Evolutionary conservation across 2,113 vertebrate species (phyloP).

Genomic region (Pterocles burchelli): DNA sequence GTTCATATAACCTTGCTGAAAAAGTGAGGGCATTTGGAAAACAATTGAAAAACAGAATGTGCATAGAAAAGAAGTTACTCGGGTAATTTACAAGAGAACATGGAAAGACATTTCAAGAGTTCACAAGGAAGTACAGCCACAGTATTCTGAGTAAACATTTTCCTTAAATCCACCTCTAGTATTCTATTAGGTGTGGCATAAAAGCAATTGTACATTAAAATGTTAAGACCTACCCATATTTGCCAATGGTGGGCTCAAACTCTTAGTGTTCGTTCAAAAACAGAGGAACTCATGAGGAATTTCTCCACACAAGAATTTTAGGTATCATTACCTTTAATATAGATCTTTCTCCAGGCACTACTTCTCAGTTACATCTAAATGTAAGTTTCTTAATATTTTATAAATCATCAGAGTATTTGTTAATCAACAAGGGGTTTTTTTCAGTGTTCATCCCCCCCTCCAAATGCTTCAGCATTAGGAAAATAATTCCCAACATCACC

Average conservation of each 20-base stretch:
- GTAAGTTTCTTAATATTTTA: neutral
- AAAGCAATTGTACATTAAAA: neutral
- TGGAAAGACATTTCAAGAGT: neutral
- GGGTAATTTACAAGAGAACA: neutral
- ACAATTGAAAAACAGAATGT: neutral
- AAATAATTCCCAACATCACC: neutral
- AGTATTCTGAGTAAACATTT: neutral
- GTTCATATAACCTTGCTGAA: neutral
- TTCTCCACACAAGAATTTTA: neutral
- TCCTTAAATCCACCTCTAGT: neutral
- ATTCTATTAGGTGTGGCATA: neutral
- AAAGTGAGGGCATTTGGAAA: neutral
- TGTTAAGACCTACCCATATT: neutral
- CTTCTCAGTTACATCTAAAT: neutral
- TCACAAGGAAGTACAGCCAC: conserved; percentile 14
- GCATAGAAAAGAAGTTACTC: neutral
- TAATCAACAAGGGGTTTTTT: neutral
- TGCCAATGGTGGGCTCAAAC: neutral
- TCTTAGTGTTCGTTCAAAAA: neutral
- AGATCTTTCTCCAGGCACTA: neutral
- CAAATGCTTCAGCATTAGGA: neutral
- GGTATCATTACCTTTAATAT: neutral
- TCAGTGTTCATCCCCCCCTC: neutral
- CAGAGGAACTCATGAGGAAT: neutral
- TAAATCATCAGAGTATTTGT: neutral